Conservation (phyloP, 23 tunicate genomes). For the Halocynthia aurantium region DNA sequence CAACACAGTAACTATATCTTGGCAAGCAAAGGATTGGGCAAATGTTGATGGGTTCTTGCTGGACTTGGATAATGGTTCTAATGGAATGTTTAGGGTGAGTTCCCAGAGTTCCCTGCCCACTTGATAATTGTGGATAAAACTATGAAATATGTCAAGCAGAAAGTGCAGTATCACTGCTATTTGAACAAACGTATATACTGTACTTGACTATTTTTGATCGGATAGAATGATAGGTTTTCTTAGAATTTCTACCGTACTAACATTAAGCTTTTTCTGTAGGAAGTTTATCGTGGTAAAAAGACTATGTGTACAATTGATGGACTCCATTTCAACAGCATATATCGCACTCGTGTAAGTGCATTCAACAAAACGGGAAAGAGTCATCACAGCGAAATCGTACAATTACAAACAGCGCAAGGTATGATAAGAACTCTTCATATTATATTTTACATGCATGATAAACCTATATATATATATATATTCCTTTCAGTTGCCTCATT, state of each 20-base stretch:
- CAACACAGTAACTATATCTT: conserved; percentile 81
- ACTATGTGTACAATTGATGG: conserved; percentile 87
- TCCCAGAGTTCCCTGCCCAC: conserved; percentile 7
- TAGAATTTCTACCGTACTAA: not conserved
- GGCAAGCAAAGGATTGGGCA: conserved; percentile 24
- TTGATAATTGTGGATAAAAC: not conserved
- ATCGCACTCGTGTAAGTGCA: conserved; percentile 81
- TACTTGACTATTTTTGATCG: too few species aligned
- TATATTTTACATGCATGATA: not conserved
- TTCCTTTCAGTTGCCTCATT: conserved; percentile 63
- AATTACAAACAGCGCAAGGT: conserved; percentile 95
- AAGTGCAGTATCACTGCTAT: too few species aligned
- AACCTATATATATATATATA: not conserved
- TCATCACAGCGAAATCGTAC: conserved; percentile 59
- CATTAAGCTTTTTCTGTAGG: conserved; percentile 26
- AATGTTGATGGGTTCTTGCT: conserved; percentile 56
- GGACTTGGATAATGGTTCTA: conserved; percentile 85
- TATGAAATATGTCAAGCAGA: too few species aligned
- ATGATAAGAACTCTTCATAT: not conserved
- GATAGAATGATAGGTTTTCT: too few species aligned
- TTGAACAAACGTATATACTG: too few species aligned
- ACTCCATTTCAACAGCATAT: conserved; percentile 72
- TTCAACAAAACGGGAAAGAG: conserved; percentile 68
- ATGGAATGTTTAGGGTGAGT: conserved; percentile 82
- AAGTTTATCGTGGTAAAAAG: conserved; percentile 75